phyloP scores from a whole-genome alignment of 2,113 vertebrate genomes.

The Alouatta palliata region DNA sequence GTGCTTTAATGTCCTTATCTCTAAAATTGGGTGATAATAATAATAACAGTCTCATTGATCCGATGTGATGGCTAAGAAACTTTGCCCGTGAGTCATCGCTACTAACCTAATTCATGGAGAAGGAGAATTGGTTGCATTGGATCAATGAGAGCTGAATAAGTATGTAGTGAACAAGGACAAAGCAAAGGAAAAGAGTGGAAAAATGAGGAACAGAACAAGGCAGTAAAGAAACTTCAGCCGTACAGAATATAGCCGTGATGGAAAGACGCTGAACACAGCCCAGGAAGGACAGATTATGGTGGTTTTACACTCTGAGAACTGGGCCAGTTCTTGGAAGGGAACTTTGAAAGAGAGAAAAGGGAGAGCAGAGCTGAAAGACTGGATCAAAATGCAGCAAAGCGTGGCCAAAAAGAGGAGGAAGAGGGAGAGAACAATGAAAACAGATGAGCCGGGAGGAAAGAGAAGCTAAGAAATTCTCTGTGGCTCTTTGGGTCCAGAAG shows the following conservation, averaged over 20 bases:
- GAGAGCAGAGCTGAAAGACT: neutral
- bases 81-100: neutral
- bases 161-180: neutral
- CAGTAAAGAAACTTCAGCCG: neutral
- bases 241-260: neutral
- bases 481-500: neutral
- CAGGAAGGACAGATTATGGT: neutral
- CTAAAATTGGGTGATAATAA: slow-evolving; percentile 13
- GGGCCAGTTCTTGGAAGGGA: neutral
- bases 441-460: neutral
- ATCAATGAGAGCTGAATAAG: neutral
- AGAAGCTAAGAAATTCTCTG: neutral
- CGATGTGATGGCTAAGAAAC: neutral
- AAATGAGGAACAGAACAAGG: neutral
- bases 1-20: slow-evolving; percentile 13
- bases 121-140: neutral
- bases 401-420: neutral
- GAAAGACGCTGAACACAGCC: neutral
- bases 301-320: neutral
- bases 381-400: neutral
- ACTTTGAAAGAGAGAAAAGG: neutral
- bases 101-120: neutral
- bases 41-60: neutral
- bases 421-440: neutral
- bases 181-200: neutral